A percentile compares a stretch with the other conserved stretches of the same genome.
These are phyloP conservation scores for Whitmania pigra DNA, from an alignment of 1,140 invertebrate genomes.

Conservation along the genomic window DNA sequence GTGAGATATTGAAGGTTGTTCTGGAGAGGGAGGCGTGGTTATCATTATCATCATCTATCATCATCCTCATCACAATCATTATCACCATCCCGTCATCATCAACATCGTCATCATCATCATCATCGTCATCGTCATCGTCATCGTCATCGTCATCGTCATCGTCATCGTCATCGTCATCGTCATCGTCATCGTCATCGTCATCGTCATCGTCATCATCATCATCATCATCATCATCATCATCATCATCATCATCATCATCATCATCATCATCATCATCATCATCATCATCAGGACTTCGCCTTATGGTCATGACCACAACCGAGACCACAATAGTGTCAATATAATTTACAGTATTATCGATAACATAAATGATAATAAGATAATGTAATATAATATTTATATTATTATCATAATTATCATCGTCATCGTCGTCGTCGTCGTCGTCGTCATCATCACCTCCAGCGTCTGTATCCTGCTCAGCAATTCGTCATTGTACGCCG, in stretches of 20 bases:
- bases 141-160: background rate
- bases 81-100: conserved; percentile 10
- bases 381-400: background rate
- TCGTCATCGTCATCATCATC: background rate
- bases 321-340: too few species aligned
- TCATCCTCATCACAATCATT: conserved; percentile 6
- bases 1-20: conserved; percentile 9
- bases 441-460: background rate
- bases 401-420: background rate
- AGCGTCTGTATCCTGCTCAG: background rate
- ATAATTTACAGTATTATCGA: too few species aligned
- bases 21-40: background rate
- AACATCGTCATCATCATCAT: conserved; percentile 8
- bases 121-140: conserved; percentile 3
- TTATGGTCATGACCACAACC: too few species aligned
- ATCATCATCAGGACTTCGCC: background rate
- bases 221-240: conserved; percentile 2
- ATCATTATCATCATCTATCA: background rate
- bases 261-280: background rate
- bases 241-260: conserved; percentile 7
- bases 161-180: background rate
- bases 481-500: background rate
- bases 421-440: conserved; percentile 3
- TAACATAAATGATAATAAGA: too few species aligned
- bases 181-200: background rate